Evolutionary conservation across 2,888 invertebrate species (phyloP), one percentile per base, ranked within the genome.

Genomic region (Lypha dubia): DNA sequence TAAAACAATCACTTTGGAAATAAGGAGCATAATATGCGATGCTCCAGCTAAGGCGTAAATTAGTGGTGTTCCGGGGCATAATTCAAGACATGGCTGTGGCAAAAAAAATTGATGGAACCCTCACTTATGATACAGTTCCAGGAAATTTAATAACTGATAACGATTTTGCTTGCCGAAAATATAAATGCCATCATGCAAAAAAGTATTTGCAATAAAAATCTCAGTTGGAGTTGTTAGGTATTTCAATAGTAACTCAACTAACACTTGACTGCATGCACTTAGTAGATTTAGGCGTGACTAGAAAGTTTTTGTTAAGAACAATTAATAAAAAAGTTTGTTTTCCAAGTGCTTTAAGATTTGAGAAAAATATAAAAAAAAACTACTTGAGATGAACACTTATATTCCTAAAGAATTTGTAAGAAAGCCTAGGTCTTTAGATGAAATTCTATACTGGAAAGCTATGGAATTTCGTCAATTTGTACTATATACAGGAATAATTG

Each of bases 21-120:
- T 20, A 74, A 74, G 62, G 51, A 41, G 41, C 56, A 7, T 65
- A 20, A 44, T 75, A 20, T 75, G 56, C 22, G 75, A 75, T 65
- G 75, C 75, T 65, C 62, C 73, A n/a, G 62, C 74, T 38, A 53
- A 49, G 22, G 51, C 74, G 17, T 74, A n/a, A 22, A 56, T 75
- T 28, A 41, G 51, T 74, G 63, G 74, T n/a, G 22, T 28, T 65
- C 70, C 76, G 9, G 46, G 46, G 13, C 76, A 82, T 46, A 56
- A 17, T 17, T 76, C 76, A 17, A 44, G 73, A 56, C 58, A 79
- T 32, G 32, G 79, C 20, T 73, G 79, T 68, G 11, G 79, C 46
- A 11, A 73, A 49, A 67, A 73, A 73, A n/a, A 73, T 79, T 17
- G 73, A 32, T 32, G 32, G 32, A 22, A 49, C 58, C 11, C 56